phyloP scores from a whole-genome alignment of 2,888 invertebrate species.

The Pyrrhia umbra region DNA sequence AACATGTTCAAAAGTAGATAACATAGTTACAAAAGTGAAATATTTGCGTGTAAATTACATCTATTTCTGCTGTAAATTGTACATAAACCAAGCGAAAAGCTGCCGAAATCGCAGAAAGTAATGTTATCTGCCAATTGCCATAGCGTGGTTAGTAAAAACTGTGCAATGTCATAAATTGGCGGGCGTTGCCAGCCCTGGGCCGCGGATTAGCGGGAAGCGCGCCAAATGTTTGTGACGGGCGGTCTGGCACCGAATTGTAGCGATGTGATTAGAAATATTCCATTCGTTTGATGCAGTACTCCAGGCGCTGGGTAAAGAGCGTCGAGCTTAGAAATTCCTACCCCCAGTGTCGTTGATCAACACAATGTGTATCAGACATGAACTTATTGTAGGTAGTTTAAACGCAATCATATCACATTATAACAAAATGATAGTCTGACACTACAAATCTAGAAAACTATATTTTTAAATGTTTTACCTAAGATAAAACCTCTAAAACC shows the following conservation, averaged over 20 bases:
- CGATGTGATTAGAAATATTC: conserved; percentile 82
- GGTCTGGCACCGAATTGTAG: conserved; percentile 68
- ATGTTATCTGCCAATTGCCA: conserved; percentile 15
- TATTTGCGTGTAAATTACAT: no score
- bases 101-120: conserved; percentile 17
- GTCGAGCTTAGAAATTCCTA: conserved; percentile 17
- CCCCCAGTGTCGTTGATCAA: background rate
- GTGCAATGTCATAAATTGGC: conserved; percentile 27
- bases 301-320: conserved; percentile 23
- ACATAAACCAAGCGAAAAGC: background rate
- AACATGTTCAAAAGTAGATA: no score
- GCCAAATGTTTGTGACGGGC: conserved; percentile 85
- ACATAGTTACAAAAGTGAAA: no score
- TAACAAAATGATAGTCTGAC: no score
- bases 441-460: no score
- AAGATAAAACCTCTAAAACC: no score
- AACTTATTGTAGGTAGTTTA: no score
- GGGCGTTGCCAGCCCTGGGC: conserved; percentile 67
- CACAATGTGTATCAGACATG: no score
- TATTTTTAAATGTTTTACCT: no score
- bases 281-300: conserved; percentile 28
- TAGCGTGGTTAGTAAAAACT: conserved; percentile 22
- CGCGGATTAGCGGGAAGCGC: conserved; percentile 72
- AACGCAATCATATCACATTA: no score
- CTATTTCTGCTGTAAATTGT: background rate